Evolutionary conservation across 1,140 invertebrate genomes (phyloP).

Genomic region (Bactericera cockerelli): DNA sequence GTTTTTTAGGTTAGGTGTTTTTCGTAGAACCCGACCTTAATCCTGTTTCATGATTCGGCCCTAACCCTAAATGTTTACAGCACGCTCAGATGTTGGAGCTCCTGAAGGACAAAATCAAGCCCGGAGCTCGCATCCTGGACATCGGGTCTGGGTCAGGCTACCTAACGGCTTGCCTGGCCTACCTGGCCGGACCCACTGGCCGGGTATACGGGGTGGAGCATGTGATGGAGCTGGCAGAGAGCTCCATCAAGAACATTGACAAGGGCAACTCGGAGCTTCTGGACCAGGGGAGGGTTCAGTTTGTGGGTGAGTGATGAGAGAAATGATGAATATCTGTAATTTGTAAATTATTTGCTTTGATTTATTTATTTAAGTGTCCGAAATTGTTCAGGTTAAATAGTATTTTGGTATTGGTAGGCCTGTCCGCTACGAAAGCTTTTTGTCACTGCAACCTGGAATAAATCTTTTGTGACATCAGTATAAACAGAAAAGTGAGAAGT

Average conservation of each 20-base stretch:
- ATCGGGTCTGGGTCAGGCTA: constrained; percentile 92
- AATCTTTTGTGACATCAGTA: too few relatives aligned
- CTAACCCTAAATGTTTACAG: too few relatives aligned
- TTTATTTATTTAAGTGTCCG: background rate
- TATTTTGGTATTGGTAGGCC: too few relatives aligned
- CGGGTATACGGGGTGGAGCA: constrained; percentile 80
- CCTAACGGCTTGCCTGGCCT: constrained; percentile 83
- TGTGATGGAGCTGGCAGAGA: constrained; percentile 62
- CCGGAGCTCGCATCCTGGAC: constrained; percentile 70
- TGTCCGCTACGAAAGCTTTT: too few relatives aligned
- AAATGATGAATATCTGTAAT: too few relatives aligned
- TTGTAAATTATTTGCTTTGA: background rate
- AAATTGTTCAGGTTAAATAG: too few relatives aligned
- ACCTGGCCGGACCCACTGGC: constrained; percentile 65
- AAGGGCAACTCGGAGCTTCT: constrained; percentile 53
- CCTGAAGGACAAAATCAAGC: constrained; percentile 61
- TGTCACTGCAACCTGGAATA: too few relatives aligned
- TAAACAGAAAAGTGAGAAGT: too few relatives aligned
- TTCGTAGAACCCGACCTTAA: too few relatives aligned
- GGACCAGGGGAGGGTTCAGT: constrained; percentile 42
- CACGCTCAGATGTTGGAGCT: constrained; percentile 88
- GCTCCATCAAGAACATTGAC: constrained; percentile 59
- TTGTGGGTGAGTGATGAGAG: constrained; percentile 42
- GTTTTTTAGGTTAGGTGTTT: too few relatives aligned
- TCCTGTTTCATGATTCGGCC: too few relatives aligned